A percentile compares a stretch with the other conserved stretches of the same genome.
Evolutionary conservation across 2,888 invertebrate species (phyloP).

Genomic region (Ormyrus thymus): DNA sequence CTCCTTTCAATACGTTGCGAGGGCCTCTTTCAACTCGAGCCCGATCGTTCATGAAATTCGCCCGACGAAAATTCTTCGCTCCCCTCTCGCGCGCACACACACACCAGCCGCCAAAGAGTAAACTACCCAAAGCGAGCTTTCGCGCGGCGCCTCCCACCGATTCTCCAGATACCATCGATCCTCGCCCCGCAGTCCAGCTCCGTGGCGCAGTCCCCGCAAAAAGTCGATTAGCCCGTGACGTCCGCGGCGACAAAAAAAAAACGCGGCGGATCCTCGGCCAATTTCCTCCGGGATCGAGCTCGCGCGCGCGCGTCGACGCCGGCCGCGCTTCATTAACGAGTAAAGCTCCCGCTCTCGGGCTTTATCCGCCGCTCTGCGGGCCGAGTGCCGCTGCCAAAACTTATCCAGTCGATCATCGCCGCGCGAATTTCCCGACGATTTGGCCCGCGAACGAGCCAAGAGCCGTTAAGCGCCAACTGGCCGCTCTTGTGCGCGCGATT

Average conservation of each 20-base stretch:
- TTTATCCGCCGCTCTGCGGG: background rate
- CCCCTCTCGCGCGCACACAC: too few species aligned
- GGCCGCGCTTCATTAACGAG: conserved; percentile 26
- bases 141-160: too few species aligned
- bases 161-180: too few species aligned
- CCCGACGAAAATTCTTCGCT: too few species aligned
- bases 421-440: conserved; percentile 30
- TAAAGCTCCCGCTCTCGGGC: too few species aligned
- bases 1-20: too few species aligned
- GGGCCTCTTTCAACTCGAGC: too few species aligned
- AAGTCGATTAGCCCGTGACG: conserved; percentile 12
- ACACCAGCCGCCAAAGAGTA: too few species aligned
- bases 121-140: too few species aligned
- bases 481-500: conserved; percentile 16
- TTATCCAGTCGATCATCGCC: conserved; percentile 9
- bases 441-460: conserved; percentile 39
- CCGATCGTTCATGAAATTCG: too few species aligned
- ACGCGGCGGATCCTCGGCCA: background rate
- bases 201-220: conserved; percentile 20
- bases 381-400: conserved; percentile 30
- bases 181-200: background rate
- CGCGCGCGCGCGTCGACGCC: conserved; percentile 14
- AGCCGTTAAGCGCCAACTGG: conserved; percentile 41
- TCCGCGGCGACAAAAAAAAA: background rate
- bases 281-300: background rate